Evolutionary conservation across 2,113 vertebrate genomes (phyloP).

Genomic region (Ginglymostoma cirratum): DNA sequence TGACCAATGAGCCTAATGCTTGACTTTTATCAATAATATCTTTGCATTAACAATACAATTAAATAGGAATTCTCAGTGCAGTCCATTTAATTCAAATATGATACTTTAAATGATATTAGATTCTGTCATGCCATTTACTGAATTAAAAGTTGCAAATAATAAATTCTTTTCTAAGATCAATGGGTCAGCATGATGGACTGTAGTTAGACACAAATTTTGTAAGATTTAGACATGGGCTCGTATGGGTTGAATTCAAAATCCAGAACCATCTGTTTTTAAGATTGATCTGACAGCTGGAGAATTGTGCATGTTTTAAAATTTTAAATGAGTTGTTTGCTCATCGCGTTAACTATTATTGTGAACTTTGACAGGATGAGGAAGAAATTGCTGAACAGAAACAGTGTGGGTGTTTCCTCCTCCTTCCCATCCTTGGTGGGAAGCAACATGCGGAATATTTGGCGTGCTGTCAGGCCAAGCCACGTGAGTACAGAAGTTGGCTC

Average conservation of each 20-base stretch:
- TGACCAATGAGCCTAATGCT: neutral
- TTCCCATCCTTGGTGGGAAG: slow-evolving; percentile 13
- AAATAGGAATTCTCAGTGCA: neutral
- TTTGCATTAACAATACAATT: neutral
- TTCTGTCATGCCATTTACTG: neutral
- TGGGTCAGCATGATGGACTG: neutral
- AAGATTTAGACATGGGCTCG: neutral
- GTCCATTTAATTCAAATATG: neutral
- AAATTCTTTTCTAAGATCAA: neutral
- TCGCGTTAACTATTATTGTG: neutral
- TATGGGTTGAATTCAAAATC: neutral
- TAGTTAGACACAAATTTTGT: neutral
- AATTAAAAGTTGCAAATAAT: neutral
- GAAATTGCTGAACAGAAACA: slow-evolving; percentile 17
- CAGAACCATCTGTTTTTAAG: slow-evolving; percentile 24
- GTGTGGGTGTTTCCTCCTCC: slow-evolving; percentile 7
- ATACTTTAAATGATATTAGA: neutral
- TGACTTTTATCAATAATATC: neutral
- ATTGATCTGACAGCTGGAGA: neutral
- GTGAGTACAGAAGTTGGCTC: neutral
- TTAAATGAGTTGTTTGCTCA: neutral
- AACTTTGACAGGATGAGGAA: slow-evolving; percentile 17
- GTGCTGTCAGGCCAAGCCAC: neutral
- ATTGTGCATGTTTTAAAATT: neutral
- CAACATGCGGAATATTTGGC: neutral